phyloP scores from a whole-genome alignment of 2,797 vertebrate species.

The Myotis planiceps region DNA sequence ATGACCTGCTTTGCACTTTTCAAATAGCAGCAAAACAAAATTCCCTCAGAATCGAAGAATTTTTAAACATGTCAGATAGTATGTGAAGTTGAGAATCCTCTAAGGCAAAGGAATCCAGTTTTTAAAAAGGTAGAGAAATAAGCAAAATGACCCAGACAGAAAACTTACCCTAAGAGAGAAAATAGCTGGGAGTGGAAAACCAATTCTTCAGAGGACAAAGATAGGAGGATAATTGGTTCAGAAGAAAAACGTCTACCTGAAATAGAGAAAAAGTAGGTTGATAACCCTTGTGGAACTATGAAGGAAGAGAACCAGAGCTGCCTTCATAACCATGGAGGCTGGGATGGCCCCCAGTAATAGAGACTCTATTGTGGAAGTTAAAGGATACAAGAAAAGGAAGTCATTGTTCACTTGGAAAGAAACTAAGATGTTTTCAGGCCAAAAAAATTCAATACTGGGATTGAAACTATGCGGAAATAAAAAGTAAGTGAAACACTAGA shows the following conservation, averaged over 20 bases:
- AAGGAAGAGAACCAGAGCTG: conserved; percentile 54
- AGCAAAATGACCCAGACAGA: conserved; percentile 73
- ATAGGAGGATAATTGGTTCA: conserved; percentile 74
- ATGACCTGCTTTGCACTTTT: conserved; percentile 69
- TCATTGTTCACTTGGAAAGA: conserved; percentile 62
- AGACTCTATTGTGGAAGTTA: conserved; percentile 50
- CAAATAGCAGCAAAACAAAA: conserved; percentile 67
- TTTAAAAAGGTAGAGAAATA: conserved; percentile 68
- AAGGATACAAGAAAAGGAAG: conserved; percentile 57
- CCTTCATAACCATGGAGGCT: conserved; percentile 59
- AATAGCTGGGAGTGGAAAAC: conserved; percentile 77
- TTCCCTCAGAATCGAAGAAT: conserved; percentile 57
- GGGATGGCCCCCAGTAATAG: conserved; percentile 35
- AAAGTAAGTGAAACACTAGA: conserved; percentile 20
- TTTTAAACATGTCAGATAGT: conserved; percentile 71
- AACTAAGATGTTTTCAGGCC: conserved; percentile 54
- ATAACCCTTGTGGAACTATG: conserved; percentile 66
- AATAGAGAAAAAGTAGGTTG: conserved; percentile 71
- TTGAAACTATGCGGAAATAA: conserved; percentile 48
- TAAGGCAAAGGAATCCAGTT: conserved; percentile 57
- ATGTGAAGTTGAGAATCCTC: conserved; percentile 61
- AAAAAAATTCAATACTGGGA: conserved; percentile 54
- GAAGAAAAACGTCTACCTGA: conserved; percentile 64
- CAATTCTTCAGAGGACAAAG: conserved; percentile 73
- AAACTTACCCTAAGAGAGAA: conserved; percentile 75